Evolutionary conservation across 2,888 invertebrate genomes (phyloP).

Genomic region (Netelia virgata): DNA sequence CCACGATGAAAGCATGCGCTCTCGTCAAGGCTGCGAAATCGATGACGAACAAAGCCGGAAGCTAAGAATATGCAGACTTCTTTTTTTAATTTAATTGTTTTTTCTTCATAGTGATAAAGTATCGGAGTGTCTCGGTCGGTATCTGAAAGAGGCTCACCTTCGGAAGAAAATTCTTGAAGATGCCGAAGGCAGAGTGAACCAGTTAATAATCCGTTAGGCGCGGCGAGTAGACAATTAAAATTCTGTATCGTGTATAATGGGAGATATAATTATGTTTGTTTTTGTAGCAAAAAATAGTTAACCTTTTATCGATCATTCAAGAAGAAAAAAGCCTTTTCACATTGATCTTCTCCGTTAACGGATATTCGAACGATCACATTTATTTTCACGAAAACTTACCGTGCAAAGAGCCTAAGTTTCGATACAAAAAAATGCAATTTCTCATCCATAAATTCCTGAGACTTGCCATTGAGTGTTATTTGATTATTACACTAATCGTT

Average conservation of each 20-base stretch:
- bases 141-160: slow-evolving; percentile 36
- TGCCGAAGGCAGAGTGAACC: slow-evolving; percentile 14
- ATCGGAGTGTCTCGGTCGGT: not conserved
- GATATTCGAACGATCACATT: no score
- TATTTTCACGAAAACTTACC: no score
- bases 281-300: not conserved
- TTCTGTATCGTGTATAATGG: not conserved
- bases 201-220: slow-evolving; percentile 18
- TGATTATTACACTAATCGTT: not conserved
- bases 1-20: slow-evolving; percentile 38
- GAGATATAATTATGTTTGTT: not conserved
- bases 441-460: no score
- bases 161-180: slow-evolving; percentile 24
- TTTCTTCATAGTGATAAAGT: not conserved
- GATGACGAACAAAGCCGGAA: slow-evolving; percentile 53
- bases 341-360: no score
- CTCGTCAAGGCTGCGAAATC: slow-evolving; percentile 56
- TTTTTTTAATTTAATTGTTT: slow-evolving; percentile 48
- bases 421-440: no score
- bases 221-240: slow-evolving; percentile 22
- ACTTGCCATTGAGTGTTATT: not conserved
- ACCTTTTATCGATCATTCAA: not conserved
- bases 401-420: no score
- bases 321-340: slow-evolving; percentile 9
- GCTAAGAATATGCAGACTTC: slow-evolving; percentile 22